phyloP scores from a whole-genome alignment of 2,888 invertebrate genomes.

The Cephus rjabovi region DNA sequence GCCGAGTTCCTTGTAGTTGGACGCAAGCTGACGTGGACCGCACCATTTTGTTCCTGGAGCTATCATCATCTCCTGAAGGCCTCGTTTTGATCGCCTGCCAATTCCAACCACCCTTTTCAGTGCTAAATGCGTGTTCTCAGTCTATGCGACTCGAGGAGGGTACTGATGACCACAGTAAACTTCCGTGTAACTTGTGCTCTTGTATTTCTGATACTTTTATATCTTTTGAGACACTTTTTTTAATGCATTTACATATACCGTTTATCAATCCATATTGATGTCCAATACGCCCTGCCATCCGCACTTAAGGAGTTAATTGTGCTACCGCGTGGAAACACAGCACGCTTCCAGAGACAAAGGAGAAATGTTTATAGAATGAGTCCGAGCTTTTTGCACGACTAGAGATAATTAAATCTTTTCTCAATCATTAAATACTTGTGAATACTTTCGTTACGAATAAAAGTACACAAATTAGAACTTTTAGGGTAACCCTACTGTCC shows the following conservation, averaged over 20 bases:
- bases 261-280: neutral
- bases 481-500: neutral
- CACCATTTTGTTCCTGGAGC: conserved; percentile 82
- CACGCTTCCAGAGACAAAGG: neutral
- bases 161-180: neutral
- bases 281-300: neutral
- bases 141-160: neutral
- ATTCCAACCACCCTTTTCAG: conserved; percentile 18
- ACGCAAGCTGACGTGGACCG: conserved; percentile 73
- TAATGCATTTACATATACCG: neutral
- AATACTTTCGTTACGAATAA: neutral
- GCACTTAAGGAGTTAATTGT: neutral
- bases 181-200: neutral
- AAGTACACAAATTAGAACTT: neutral
- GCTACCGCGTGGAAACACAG: neutral
- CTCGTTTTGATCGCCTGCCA: conserved; percentile 34
- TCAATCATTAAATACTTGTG: neutral
- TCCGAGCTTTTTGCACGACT: neutral
- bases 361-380: neutral
- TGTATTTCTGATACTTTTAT: neutral
- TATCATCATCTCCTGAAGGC: conserved; percentile 70
- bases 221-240: neutral
- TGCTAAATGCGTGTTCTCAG: neutral
- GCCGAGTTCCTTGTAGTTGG: conserved; percentile 74
- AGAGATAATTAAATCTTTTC: neutral